phyloP scores from a whole-genome alignment of 2,888 invertebrate species.

The Poecilus cupreus region DNA sequence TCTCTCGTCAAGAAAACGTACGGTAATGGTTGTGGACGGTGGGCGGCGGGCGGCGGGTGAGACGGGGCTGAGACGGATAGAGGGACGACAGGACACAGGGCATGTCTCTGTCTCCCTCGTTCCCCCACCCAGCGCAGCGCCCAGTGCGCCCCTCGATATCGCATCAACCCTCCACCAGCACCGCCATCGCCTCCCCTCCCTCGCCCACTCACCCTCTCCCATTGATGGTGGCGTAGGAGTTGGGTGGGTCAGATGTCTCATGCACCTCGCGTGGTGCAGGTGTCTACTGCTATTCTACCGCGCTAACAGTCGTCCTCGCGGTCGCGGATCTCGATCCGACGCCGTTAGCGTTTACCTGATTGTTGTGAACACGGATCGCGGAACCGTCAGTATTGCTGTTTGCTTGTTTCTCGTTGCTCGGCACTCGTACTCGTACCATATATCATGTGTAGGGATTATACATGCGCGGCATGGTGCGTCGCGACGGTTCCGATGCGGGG shows the following conservation, averaged over 20 bases:
- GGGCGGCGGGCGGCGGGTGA: too few relatives aligned
- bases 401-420: too few relatives aligned
- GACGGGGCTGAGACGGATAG: too few relatives aligned
- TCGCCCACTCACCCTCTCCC: conserved; percentile 61
- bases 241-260: conserved; percentile 73
- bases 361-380: not conserved
- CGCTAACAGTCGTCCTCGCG: not conserved
- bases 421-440: not conserved
- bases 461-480: not conserved
- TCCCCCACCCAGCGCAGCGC: conserved; percentile 60
- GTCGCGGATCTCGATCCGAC: not conserved
- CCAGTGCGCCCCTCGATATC: conserved; percentile 18
- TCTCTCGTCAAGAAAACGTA: conserved; percentile 59
- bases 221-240: conserved; percentile 31
- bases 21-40: conserved; percentile 63
- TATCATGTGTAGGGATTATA: not conserved
- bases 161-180: conserved; percentile 67
- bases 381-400: too few relatives aligned
- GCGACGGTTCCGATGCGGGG: not conserved
- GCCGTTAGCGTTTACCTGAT: not conserved
- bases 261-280: conserved; percentile 66
- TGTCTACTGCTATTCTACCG: conserved; percentile 51
- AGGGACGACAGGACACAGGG: conserved; percentile 70
- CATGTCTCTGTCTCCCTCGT: conserved; percentile 68
- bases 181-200: conserved; percentile 66